Base-by-base conservation (phyloP, 1,140 invertebrate genomes). In the Orius insidiosus region DNA sequence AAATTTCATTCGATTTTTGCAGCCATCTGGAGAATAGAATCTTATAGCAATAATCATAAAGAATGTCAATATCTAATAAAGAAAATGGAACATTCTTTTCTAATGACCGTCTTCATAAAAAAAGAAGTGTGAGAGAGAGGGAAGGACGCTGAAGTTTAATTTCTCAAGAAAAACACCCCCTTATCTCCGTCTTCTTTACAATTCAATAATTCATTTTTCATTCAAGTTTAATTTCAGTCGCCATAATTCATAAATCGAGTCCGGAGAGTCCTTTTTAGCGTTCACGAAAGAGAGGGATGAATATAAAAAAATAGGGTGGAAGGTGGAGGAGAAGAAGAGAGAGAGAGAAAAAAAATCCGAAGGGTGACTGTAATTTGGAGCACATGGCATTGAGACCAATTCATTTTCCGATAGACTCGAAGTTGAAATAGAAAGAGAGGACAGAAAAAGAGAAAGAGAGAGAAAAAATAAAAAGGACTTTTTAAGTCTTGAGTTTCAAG, bases 131-230 rank as follows among this genome's bases (percentile, higher is more conserved):
- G 24, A 4, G 24, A n/a, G n/a, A 24, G 24, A 24, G 24, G 24
- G 7, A 24, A 24, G 7, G 24, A n/a, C n/a, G n/a, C n/a, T n/a
- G n/a, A 24, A 24, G 24, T 24, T 24, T 24, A 24, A 24, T 24
- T 24, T 24, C 24, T 24, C 24, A 7, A 24, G 24, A 24, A 24
- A 24, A 24, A 24, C 24, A 24, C 24, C 24, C 24, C 24, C 24
- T 24, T 46, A 46, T 36, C 36, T 36, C 38, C 24, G 13, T 30
- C 31, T 16, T 39, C 30, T 15, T 50, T 46, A 30, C 43, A 47
- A 52, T 48, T 52, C 50, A 52, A 52, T 52, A 52, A 52, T 52
- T 52, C 50, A 52, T 52, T 52, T 52, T 52, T 52, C 50, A 52
- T 52, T 46, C 50, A 40, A 48, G 10, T 52, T 52, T 52, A 52